Base-by-base conservation (phyloP, 2,113 vertebrate species). In the Brachypodius melanocephalos region DNA sequence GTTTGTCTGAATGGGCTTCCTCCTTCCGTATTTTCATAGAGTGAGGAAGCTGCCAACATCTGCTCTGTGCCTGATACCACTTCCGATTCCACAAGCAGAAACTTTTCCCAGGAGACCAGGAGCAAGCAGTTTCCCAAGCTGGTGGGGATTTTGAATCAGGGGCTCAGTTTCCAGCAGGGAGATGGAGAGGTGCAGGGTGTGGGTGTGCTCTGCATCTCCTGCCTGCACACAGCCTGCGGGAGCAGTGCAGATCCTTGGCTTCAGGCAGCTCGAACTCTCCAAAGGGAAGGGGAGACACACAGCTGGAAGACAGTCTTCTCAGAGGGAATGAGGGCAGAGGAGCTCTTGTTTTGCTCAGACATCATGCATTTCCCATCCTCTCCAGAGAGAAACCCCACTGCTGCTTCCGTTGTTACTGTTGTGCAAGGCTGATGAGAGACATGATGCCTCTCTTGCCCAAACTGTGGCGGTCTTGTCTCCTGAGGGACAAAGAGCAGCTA, bases 21-120 rank as follows among this genome's bases (percentile, higher is more conserved):
- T 92, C 71, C 84, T 94, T 96, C 92, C 93, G 43, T 81, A 89
- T 93, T 95, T 95, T 66, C 78, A 42, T 42, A 38, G 59, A 90
- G 78, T 7, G 0, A 79, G 82, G 83, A 92, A 96, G 77, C 73
- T 45, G 59, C 67, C 26, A 14, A 26, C 68, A 79, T 77, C 88
- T 92, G 94, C 79, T 93, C 73, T 31, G 34, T 78, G 80, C 79
- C 90, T 89, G 91, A 95, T 71, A 89, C n/a, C 5, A 0, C 75
- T 68, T 93, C 85, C 12, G 0, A 74, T 68, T 91, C 80, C 52
- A 93, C 26, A 3, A 2, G 43, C 4, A 93, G 90, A 72, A 85
- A 76, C 58, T 85, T 84, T 24, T 82, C 85, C 90, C 66, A 34
- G 14, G 80, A 77, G 63, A 42, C 42, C 8, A 6, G 36, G 22